Base-by-base conservation (phyloP, 30 jellyfish, hydroid and myxozoan genomes). In the Pelagia noctiluca region DNA sequence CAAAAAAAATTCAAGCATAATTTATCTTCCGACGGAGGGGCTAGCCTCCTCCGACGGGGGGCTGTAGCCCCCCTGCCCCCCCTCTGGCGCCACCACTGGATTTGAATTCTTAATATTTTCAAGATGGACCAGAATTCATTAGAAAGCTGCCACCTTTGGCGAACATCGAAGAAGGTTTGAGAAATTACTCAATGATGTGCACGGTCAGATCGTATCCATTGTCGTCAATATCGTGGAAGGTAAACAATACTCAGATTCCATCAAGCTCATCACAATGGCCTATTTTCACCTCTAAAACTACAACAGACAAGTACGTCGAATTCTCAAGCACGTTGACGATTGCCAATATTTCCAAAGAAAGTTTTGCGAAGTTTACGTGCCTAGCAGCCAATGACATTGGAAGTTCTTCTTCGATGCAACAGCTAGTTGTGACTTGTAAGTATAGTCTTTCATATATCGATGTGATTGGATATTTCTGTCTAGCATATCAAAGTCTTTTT, bases 361-460 rank as follows among this genome's bases (percentile, higher is more conserved):
- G 72, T 46, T 67, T 83, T 1, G 94, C 76, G 12, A 46, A 71
- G 66, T 84, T 71, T 64, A 71, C 73, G 34, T 84, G 94, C 76
- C 3, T 2, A 37, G 80, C 94, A 5, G 29, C 19, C n/a, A 72
- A 84, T 48, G 33, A 21, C 33, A 46, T 73, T 34, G 94, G 94
- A 19, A 29, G 47, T 22, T 36, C 48, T 7, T 24, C 35, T 1
- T 60, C 47, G 7, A 16, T 1, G 33, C 64, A 37, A 29, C 57
- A 34, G 18, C 47, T 84, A 0, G 36, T 67, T 54, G 49, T 84
- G 13, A 82, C 35, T 35, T 84, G 94, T 84, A 34, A 84, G 94
- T 83, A 2, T 31, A 0, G 31, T 57, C 72, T 8, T 57, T 22
- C 5, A 7, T 31, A 12, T 8, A 23, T 8, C 28, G 11, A 8